Conservation (phyloP, 2,113 vertebrate genomes). For the Hypomesus transpacificus region DNA sequence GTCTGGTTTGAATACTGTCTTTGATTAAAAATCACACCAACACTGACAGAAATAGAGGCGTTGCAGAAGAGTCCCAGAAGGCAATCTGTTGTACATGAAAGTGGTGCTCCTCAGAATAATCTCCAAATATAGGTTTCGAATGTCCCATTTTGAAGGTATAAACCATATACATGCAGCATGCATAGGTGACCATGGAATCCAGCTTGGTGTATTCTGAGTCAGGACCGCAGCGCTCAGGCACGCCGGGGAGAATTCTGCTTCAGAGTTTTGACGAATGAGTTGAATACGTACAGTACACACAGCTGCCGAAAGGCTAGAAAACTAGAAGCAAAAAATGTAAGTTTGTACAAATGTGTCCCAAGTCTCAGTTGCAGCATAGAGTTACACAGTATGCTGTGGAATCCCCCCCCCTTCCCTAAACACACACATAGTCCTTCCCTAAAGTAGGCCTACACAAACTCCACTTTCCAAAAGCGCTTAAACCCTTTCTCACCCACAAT, state of each 20-base stretch:
- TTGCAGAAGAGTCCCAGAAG: conserved; percentile 59
- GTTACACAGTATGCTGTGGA: too few species aligned
- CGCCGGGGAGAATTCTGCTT: conserved; percentile 21
- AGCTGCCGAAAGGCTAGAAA: too few species aligned
- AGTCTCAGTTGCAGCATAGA: too few species aligned
- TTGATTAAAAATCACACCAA: conserved; percentile 57
- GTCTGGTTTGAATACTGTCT: conserved; percentile 40
- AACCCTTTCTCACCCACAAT: conserved; percentile 34
- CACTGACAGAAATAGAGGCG: conserved; percentile 62
- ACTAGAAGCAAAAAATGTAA: too few species aligned
- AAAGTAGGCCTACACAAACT: conserved; percentile 53
- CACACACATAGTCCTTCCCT: background rate
- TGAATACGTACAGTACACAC: too few species aligned
- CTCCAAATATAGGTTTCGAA: conserved; percentile 55
- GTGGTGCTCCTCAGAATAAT: conserved; percentile 38
- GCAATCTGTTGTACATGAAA: conserved; percentile 21
- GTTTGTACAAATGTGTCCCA: too few species aligned
- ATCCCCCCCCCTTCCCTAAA: conserved; percentile 17
- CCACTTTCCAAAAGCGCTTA: conserved; percentile 54
- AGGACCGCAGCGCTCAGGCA: conserved; percentile 24
- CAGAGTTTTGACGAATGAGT: conserved; percentile 1
- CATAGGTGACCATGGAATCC: conserved; percentile 67
- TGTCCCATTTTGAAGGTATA: conserved; percentile 54
- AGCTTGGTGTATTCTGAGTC: conserved; percentile 43
- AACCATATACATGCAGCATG: conserved; percentile 73